phyloP scores from a whole-genome alignment of 2,113 vertebrate genomes.

The Hypomesus transpacificus region DNA sequence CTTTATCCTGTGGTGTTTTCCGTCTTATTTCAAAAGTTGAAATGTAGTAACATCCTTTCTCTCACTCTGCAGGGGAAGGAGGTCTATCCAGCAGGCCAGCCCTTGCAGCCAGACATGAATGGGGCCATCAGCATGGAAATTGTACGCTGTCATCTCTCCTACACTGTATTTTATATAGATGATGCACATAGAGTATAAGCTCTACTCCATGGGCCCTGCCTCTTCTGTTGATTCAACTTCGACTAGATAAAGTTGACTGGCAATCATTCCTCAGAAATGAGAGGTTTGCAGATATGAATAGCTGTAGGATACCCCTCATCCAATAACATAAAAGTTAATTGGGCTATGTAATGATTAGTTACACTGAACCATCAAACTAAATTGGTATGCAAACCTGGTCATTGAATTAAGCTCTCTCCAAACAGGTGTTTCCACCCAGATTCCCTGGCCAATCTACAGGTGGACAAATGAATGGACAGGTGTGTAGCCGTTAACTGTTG shows the following conservation, averaged over 20 bases:
- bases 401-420: background rate
- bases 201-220: background rate
- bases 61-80: constrained; percentile 44
- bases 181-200: background rate
- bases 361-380: background rate
- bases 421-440: constrained; percentile 61
- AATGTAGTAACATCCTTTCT: background rate
- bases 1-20: constrained; percentile 9
- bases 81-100: constrained; percentile 28
- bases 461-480: constrained; percentile 48
- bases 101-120: constrained; percentile 44
- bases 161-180: background rate
- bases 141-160: constrained; percentile 43
- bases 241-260: no score
- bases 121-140: constrained; percentile 70
- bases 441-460: constrained; percentile 40
- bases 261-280: no score
- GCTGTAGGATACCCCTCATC: no score
- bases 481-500: background rate
- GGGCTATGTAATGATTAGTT: background rate
- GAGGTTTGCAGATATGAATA: no score
- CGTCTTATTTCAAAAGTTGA: background rate
- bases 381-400: background rate
- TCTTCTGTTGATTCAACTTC: no score
- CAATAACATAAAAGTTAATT: no score